A percentile compares a stretch with the other conserved stretches of the same genome.
phyloP scores from a whole-genome alignment of 37 sponge, comb jelly and placozoan genomes.

The Aplysina aerophoba region DNA sequence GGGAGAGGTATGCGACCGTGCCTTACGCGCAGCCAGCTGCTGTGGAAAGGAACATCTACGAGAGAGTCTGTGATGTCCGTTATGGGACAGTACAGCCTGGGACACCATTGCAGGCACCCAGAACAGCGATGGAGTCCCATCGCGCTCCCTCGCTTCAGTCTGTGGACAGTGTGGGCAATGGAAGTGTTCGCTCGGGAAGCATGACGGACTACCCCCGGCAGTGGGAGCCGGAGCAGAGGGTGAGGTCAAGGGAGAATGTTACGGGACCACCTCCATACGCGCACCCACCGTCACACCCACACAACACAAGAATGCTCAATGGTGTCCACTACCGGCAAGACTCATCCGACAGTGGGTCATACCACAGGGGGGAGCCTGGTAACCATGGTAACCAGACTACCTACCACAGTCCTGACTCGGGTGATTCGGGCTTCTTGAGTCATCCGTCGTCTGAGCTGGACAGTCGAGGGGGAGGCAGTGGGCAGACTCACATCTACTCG shows the following conservation, averaged over 20 bases:
- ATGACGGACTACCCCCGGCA: neutral
- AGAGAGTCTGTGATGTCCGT: neutral
- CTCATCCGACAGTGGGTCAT: neutral
- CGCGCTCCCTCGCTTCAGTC: constrained; percentile 23
- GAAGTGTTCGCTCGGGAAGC: neutral
- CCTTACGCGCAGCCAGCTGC: neutral
- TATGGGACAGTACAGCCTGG: neutral
- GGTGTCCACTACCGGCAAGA: neutral
- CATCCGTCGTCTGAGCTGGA: too few species aligned
- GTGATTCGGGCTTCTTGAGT: constrained; percentile 7
- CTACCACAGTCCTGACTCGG: constrained; percentile 27
- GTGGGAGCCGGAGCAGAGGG: neutral
- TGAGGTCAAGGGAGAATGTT: constrained; percentile 17
- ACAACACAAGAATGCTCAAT: neutral
- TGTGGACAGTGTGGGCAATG: neutral
- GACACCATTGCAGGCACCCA: neutral
- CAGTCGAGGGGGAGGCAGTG: too few species aligned
- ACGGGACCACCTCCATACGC: too few species aligned
- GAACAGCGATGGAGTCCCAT: neutral
- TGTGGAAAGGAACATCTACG: constrained; percentile 10
- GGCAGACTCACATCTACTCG: constrained; percentile 1
- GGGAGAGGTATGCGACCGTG: too few species aligned
- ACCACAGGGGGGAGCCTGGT: constrained; percentile 4
- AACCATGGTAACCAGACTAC: neutral
- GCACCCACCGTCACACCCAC: neutral